phyloP scores from a whole-genome alignment of 2,113 vertebrate genomes.

The Gallinago undulata region DNA sequence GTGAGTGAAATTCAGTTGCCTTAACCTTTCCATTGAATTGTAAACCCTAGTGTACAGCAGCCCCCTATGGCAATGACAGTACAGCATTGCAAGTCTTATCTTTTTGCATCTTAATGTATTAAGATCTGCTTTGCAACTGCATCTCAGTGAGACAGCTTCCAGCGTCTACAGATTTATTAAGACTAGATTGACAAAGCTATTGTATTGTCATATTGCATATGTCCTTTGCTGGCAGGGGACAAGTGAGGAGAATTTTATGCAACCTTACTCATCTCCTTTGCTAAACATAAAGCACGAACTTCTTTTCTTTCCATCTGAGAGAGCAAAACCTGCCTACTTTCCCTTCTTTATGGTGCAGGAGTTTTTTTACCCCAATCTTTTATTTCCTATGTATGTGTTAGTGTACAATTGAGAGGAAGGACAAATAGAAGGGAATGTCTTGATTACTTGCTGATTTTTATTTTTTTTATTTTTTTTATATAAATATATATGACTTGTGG shows the following conservation, averaged over 20 bases:
- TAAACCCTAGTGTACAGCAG: neutral
- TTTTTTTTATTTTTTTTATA: neutral
- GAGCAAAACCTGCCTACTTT: neutral
- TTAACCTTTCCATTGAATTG: neutral
- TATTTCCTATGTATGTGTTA: neutral
- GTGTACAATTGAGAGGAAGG: neutral
- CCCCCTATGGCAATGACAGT: neutral
- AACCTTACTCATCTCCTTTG: neutral
- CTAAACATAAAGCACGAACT: neutral
- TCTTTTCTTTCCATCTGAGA: neutral
- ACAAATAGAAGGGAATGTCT: neutral
- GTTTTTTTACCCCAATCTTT: neutral
- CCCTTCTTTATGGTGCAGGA: neutral
- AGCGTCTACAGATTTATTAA: neutral
- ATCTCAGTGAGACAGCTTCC: neutral
- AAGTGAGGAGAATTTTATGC: neutral
- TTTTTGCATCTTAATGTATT: neutral
- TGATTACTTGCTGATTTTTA: neutral
- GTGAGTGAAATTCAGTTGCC: neutral
- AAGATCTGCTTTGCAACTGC: neutral
- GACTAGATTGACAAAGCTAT: neutral
- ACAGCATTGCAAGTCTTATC: neutral
- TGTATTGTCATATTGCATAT: neutral
- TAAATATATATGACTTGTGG: neutral
- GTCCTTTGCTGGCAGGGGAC: neutral